Evolutionary conservation across 2,797 vertebrate species (phyloP), one percentile per base, ranked within the genome.

Genomic region (Macropodus opercularis): DNA sequence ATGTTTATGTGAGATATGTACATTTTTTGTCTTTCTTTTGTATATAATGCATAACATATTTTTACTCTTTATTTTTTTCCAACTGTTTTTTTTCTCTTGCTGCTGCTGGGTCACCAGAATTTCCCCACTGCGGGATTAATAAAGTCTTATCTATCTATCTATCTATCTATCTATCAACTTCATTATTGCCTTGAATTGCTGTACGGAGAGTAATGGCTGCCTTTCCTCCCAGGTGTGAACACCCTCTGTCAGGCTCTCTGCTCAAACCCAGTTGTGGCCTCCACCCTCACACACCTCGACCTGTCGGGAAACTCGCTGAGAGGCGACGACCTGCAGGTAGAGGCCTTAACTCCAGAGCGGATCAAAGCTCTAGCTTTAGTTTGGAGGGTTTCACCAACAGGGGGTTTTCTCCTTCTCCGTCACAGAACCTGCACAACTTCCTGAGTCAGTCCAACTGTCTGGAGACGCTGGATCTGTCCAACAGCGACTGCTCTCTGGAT

Each of bases 401-500:
- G 1, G 9, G 1, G 0, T 0, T 60, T n/a, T 22, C 0, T 48
- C 13, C 0, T 36, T 11, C 19, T 1, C 72, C 21, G 44, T 2
- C 79, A 26, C 46, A 99, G 97, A 93, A 91, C 75, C 89, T 99
- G 72, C 96, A 95, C 83, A 94, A 76, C 75, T 99, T 98, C 87
- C 88, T 99, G 90, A 93, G 95, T 72, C 94, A 96, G 66, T 86
- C 93, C 13, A 98, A 98, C 85, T 84, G 86, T 52, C 90, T 99
- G 68, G 77, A 91, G 75, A 92, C 92, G 18, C 88, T 99, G 90
- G 96, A 99, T 80, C 88, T 99, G 79, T 98, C 97, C 54, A 94
- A 92, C 86, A 95, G 93, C 0, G 97, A 99, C 79, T 94, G 96
- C 70, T 92, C 95, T 0, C 89, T 98, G 65, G 97, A 99, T 63